Percentiles rank a stretch among this genome's conserved stretches.
Conservation (phyloP, 2,113 vertebrate genomes). For the Myiopsitta monachus region DNA sequence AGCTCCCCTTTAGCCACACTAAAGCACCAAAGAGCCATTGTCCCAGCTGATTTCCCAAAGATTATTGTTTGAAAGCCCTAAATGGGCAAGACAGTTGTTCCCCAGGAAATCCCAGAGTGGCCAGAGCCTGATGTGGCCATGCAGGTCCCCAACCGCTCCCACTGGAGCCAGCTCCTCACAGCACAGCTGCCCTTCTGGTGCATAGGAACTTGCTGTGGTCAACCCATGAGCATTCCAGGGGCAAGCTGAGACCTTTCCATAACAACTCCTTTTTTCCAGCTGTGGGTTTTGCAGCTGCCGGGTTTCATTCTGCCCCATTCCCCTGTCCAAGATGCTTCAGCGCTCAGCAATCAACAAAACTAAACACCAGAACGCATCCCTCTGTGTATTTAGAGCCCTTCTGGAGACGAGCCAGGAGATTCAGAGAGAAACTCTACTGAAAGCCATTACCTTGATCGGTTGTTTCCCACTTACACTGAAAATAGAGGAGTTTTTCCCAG, state of each 20-base stretch:
- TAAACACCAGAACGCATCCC: not conserved
- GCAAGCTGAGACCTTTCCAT: not conserved
- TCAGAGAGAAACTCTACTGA: not conserved
- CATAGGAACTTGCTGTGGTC: not conserved
- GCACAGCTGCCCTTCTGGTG: not conserved
- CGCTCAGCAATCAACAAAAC: not conserved
- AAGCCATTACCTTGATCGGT: not conserved
- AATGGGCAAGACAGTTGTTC: not conserved
- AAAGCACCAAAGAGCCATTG: not conserved
- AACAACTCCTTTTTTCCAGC: not conserved
- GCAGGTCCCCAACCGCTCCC: not conserved
- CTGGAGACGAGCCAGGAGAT: not conserved
- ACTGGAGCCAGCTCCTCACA: too few species aligned
- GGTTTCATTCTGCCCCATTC: not conserved
- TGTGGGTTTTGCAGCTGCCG: not conserved
- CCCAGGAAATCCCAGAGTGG: not conserved
- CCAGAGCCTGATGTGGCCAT: not conserved
- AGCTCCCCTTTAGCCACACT: too few species aligned
- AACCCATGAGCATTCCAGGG: not conserved
- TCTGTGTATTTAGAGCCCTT: not conserved
- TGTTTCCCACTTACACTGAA: not conserved
- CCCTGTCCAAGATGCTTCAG: not conserved
- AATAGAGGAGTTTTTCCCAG: not conserved
- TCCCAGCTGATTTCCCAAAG: fast-evolving
- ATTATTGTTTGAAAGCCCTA: not conserved